These are phyloP conservation scores for Buceros bicornis DNA, from an alignment of 2,797 vertebrate genomes.

Conservation along the genomic window DNA sequence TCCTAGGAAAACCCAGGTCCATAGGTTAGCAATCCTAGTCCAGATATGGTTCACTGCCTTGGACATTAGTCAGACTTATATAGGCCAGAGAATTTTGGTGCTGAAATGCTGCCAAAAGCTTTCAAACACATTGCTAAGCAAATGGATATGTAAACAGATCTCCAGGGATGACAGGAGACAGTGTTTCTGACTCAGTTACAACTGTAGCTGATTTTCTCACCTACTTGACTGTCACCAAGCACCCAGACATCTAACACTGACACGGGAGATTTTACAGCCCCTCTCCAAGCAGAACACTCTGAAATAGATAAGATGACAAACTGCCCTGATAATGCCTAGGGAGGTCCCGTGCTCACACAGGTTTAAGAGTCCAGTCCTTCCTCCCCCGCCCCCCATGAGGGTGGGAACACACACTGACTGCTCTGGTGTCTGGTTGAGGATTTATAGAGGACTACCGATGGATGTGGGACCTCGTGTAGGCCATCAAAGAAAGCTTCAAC, in stretches of 20 bases:
- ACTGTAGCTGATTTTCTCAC: conserved; percentile 5
- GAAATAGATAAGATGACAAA: background rate
- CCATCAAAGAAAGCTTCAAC: background rate
- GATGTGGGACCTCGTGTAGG: background rate
- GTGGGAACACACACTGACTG: background rate
- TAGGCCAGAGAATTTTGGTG: background rate
- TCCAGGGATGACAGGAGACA: conserved; percentile 17
- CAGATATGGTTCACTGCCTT: conserved; percentile 28
- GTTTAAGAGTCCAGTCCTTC: background rate
- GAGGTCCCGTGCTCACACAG: accelerated
- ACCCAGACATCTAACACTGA: background rate
- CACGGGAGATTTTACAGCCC: background rate
- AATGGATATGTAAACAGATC: conserved; percentile 31
- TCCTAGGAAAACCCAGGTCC: background rate
- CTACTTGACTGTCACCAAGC: background rate
- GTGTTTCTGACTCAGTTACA: conserved; percentile 8
- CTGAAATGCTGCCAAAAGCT: background rate
- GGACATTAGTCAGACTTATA: background rate
- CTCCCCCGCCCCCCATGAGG: background rate
- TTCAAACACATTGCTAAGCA: conserved; percentile 20
- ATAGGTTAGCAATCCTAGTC: background rate
- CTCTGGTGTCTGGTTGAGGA: background rate
- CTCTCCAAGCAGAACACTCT: background rate
- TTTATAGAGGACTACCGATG: background rate
- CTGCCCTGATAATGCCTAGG: background rate